Percentiles rank a stretch among this genome's conserved stretches.
Evolutionary conservation across 2,113 vertebrate species (phyloP).

Genomic region (Ochotona princeps): DNA sequence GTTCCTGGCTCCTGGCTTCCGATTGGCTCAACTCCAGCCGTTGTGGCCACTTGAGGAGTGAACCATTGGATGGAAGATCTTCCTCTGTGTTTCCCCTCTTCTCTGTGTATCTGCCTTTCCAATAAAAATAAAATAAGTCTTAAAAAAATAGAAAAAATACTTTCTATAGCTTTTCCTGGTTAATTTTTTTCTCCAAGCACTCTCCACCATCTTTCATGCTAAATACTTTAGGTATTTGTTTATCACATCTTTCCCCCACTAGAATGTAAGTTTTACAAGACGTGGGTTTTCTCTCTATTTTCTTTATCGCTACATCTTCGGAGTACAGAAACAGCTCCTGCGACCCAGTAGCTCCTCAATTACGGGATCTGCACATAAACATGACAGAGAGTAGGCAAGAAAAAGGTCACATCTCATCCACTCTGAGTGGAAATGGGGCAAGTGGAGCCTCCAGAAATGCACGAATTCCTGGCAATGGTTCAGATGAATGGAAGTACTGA

Average conservation of each 20-base stretch:
- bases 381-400: not conserved
- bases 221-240: conserved; percentile 15
- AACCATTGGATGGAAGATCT: too few relatives aligned
- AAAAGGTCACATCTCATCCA: not conserved
- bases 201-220: not conserved
- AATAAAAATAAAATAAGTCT: too few relatives aligned
- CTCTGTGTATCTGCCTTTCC: too few relatives aligned
- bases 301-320: conserved; percentile 21
- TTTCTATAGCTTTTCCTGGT: not conserved
- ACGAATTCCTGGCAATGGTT: not conserved
- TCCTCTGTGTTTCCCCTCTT: too few relatives aligned
- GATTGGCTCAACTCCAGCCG: too few relatives aligned
- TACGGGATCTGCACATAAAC: not conserved
- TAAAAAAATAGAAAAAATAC: too few relatives aligned
- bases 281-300: not conserved
- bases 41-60: too few relatives aligned
- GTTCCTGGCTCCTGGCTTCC: too few relatives aligned
- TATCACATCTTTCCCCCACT: not conserved
- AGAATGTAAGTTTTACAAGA: not conserved
- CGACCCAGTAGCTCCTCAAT: not conserved
- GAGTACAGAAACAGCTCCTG: not conserved
- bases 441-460: not conserved
- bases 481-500: not conserved
- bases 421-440: not conserved
- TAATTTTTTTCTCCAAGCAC: conserved; percentile 3